Base-by-base conservation (phyloP, 2,888 invertebrate species). In the Nemurella pictetii region DNA sequence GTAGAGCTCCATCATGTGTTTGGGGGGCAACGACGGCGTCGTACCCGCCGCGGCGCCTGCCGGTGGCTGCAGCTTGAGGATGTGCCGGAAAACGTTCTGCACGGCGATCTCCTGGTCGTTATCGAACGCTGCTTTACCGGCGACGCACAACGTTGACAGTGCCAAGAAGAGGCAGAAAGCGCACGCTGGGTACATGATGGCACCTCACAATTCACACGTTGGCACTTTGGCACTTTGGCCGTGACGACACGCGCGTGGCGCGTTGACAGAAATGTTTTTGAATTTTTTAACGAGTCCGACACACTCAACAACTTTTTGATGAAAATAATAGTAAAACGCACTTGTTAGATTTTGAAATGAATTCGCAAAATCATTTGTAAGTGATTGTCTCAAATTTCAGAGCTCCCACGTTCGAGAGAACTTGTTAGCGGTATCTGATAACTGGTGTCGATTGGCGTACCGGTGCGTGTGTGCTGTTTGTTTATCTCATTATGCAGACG, bases 1-100 rank as follows among this genome's bases (percentile, higher is more conserved):
- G 83, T 87, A 87, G 75, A 87, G 84, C 73, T 87, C 87, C 75
- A 87, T 26, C 87, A 87, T 87, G 80, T 87, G 86, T 35, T 86
- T 86, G 55, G 87, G 87, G 15, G 87, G 87, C 9, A 80, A 12
- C 30, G 72, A 32, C 27, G 32, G 32, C 9, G 27, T 35, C 20
- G 26, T 15, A 1, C 28, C 28, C 27, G 27, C 55, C 32, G 15
- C 25, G 12, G 26, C 35, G 28, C 72, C 55, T 9, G 15, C 20
- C 27, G 82, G 82, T 3, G 82, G 82, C 27, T 82, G 82, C 12
- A 82, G 27, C 29, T 82, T 82, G 28, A 82, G 72, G 27, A 82
- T 26, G 5, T 82, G 82, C 12, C 29, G 55, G 72, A 82, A 82
- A 12, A 55, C 82, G 20, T 36, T 29, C 72, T 55, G 36, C 55